A percentile compares a stretch with the other conserved stretches of the same genome.
Evolutionary conservation across 2,113 vertebrate genomes (phyloP).

Genomic region (Gopherus flavomarginatus): DNA sequence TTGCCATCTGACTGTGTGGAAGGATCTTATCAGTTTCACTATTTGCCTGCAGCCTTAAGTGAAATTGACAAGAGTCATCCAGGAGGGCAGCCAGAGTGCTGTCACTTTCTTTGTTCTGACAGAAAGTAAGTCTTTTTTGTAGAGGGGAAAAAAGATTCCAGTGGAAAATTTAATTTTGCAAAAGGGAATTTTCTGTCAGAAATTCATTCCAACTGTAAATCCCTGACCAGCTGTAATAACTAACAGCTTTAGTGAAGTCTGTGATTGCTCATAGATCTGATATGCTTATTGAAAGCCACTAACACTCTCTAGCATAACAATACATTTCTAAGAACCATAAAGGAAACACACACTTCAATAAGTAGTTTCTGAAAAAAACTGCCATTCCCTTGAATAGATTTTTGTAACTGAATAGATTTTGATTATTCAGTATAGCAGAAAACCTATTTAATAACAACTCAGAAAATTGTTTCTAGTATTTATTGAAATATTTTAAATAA

Average conservation of each 20-base stretch:
- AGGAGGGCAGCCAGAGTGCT: not conserved
- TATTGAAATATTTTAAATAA: not conserved
- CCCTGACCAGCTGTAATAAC: not conserved
- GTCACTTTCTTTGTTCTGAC: not conserved
- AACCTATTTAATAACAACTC: not conserved
- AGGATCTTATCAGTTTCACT: not conserved
- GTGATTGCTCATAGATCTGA: not conserved
- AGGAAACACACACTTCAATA: not conserved
- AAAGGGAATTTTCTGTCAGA: not conserved
- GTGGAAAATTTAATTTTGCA: not conserved
- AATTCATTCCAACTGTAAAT: not conserved
- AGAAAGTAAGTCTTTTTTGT: not conserved
- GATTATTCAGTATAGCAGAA: not conserved
- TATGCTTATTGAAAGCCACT: not conserved
- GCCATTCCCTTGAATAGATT: not conserved
- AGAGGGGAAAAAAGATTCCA: not conserved
- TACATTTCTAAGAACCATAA: not conserved
- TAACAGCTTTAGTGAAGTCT: not conserved
- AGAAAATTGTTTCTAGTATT: not conserved
- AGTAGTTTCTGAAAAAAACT: not conserved
- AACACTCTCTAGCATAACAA: not conserved
- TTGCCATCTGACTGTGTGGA: not conserved
- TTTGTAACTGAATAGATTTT: not conserved
- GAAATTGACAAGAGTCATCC: constrained; percentile 7
- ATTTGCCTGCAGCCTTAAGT: not conserved